phyloP scores from a whole-genome alignment of 30 jellyfish, hydroid and myxozoan genomes.

The Hydractinia symbiolongicarpus region DNA sequence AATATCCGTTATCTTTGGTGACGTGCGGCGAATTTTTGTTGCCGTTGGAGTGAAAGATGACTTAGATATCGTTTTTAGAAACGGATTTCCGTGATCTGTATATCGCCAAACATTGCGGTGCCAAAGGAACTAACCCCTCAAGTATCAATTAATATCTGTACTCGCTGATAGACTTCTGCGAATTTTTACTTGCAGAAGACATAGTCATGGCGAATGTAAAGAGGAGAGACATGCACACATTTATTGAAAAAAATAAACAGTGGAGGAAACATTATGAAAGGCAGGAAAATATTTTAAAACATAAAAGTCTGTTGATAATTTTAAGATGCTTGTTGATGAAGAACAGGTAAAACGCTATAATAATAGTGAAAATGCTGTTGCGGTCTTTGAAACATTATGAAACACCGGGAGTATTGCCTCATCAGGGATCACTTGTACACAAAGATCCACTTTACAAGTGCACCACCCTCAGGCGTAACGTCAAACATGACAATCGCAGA shows the following conservation, averaged over 20 bases:
- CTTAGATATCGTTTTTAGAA: not conserved
- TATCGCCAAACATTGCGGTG: not conserved
- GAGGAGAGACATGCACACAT: not conserved
- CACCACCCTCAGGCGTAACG: slow-evolving; percentile 8
- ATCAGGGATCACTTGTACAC: slow-evolving; percentile 4
- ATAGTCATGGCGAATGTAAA: not conserved
- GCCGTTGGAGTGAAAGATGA: slow-evolving; percentile 6
- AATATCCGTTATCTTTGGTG: slow-evolving; percentile 1
- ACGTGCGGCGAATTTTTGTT: slow-evolving; percentile 3
- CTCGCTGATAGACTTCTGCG: slow-evolving; percentile 1
- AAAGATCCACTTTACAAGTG: not conserved
- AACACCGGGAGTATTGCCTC: not conserved
- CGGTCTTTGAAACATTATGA: not conserved
- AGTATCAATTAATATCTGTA: not conserved
- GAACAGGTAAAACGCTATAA: no score
- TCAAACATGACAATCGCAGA: slow-evolving; percentile 9
- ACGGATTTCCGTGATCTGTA: slow-evolving; percentile 6
- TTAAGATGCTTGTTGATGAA: no score
- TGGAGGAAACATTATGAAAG: slow-evolving; percentile 1
- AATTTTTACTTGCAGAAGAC: slow-evolving; percentile 4
- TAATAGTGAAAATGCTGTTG: no score
- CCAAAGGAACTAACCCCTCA: not conserved
- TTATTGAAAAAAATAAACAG: not conserved
- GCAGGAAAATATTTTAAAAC: not conserved
- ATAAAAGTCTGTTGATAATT: not conserved